Conservation (phyloP, 2,113 vertebrate genomes). For the Kryptolebias marmoratus region DNA sequence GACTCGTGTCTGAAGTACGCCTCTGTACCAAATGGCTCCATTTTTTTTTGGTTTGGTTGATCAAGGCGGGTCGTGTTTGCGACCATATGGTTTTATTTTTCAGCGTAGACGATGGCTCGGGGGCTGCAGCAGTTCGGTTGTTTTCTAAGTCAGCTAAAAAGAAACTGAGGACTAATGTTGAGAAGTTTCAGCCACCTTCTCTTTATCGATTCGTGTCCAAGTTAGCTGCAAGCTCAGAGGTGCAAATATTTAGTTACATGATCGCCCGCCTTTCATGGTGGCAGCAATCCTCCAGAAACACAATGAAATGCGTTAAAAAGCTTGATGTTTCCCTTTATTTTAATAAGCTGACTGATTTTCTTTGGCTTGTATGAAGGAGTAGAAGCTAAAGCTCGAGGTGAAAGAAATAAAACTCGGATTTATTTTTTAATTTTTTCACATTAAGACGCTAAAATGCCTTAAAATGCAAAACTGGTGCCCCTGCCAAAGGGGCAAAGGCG, state of each 20-base stretch:
- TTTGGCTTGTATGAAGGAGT: no score
- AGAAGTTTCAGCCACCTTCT: conserved; percentile 16
- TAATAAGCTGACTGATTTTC: no score
- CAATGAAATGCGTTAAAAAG: no score
- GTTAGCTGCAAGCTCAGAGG: conserved; percentile 16
- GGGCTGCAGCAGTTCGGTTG: conserved; percentile 45
- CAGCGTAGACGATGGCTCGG: conserved; percentile 40
- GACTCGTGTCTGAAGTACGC: conserved; percentile 55
- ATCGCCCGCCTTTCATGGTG: no score
- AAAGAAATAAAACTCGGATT: no score
- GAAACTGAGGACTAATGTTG: conserved; percentile 19
- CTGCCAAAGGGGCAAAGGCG: no score
- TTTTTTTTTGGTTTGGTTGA: conserved; percentile 52
- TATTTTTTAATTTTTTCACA: no score
- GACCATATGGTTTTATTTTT: conserved; percentile 72
- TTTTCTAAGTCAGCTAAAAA: conserved; percentile 22
- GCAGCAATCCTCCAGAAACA: no score
- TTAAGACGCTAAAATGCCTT: no score
- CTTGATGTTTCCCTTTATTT: no score
- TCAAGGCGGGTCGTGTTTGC: conserved; percentile 41
- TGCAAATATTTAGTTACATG: conserved; percentile 17
- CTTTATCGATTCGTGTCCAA: conserved; percentile 8
- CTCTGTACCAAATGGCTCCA: conserved; percentile 39
- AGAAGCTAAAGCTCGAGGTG: no score
- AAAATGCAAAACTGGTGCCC: no score